Evolutionary conservation across 2,888 invertebrate genomes (phyloP).

Genomic region (Furcula furcula): DNA sequence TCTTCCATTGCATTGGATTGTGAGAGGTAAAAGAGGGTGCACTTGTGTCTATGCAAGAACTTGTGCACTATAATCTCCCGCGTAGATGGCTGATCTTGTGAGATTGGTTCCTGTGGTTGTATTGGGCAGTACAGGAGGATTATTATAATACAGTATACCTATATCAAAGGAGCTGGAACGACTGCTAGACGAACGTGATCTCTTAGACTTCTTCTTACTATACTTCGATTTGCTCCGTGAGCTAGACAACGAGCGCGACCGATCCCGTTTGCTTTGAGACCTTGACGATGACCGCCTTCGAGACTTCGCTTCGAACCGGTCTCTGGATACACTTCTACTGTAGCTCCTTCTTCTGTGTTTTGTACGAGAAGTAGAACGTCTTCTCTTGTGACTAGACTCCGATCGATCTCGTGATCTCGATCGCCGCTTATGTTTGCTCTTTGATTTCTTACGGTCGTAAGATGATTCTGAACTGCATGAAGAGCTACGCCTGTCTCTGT

Average conservation of each 20-base stretch:
- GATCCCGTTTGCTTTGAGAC: constrained; percentile 53
- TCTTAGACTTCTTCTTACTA: constrained; percentile 56
- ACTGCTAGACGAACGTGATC: constrained; percentile 58
- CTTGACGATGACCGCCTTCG: constrained; percentile 58
- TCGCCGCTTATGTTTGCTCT: constrained; percentile 62
- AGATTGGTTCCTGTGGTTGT: too few species aligned
- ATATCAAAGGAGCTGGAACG: constrained; percentile 66
- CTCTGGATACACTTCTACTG: constrained; percentile 67
- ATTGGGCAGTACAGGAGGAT: too few species aligned
- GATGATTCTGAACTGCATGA: constrained; percentile 72
- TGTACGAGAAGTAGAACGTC: constrained; percentile 57
- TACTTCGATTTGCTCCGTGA: constrained; percentile 57
- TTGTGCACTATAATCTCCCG: too few species aligned
- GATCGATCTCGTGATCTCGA: constrained; percentile 67
- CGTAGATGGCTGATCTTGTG: too few species aligned
- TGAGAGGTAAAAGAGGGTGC: too few species aligned
- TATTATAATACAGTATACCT: constrained; percentile 43
- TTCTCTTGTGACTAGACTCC: constrained; percentile 56
- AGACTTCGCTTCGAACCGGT: constrained; percentile 63
- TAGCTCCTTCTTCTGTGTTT: constrained; percentile 59
- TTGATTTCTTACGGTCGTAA: constrained; percentile 63
- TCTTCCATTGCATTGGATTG: too few species aligned
- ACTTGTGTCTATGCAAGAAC: too few species aligned
- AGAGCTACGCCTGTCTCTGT: constrained; percentile 65
- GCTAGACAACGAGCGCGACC: constrained; percentile 58